Base-by-base conservation (phyloP, 2,797 vertebrate genomes). In the Rhinatrema bivittatum region DNA sequence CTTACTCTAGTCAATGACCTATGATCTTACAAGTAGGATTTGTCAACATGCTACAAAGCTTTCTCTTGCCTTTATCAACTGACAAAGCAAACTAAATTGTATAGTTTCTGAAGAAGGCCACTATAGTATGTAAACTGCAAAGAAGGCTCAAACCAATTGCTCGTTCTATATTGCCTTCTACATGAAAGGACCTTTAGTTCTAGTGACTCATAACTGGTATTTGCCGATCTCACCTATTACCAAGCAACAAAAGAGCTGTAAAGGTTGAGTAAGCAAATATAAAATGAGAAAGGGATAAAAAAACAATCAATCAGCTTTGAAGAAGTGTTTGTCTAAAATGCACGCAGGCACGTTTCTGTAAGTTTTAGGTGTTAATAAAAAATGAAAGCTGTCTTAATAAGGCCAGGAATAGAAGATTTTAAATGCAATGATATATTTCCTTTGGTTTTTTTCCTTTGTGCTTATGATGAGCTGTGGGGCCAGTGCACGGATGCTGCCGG, bases 161-260 rank as follows among this genome's bases (percentile, higher is more conserved):
- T 62, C 48, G 25, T 61, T 53, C 65, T 27, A 45, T 10, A 7
- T 31, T 6, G 36, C 38, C 25, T 39, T 39, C 32, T 22, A 44
- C 46, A 53, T 62, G 66, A 57, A 66, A 69, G 60, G 38, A 29
- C 20, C 25, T 58, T 52, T 51, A 36, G 46, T 60, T 53, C 51
- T 44, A 38, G 34, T 6, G 28, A 26, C 32, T 37, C 8, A 0
- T 39, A 57, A 29, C 33, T 42, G 11, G 4, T 65, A 42, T 67
- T 74, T 73, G 60, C 53, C 65, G 30, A 39, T 56, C 46, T 60
- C 37, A 30, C 61, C 70, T 61, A 51, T 69, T 51, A 46, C 63
- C 47, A 22, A 43, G 72, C 65, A 67, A 67, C 65, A 28, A 19
- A 18, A 29, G 39, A 12, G n/a, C 48, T 38, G 31, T 46, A 43